Evolutionary conservation across 2,888 invertebrate species (phyloP), one percentile per base, ranked within the genome.

Genomic region (Drosophila ezoana): DNA sequence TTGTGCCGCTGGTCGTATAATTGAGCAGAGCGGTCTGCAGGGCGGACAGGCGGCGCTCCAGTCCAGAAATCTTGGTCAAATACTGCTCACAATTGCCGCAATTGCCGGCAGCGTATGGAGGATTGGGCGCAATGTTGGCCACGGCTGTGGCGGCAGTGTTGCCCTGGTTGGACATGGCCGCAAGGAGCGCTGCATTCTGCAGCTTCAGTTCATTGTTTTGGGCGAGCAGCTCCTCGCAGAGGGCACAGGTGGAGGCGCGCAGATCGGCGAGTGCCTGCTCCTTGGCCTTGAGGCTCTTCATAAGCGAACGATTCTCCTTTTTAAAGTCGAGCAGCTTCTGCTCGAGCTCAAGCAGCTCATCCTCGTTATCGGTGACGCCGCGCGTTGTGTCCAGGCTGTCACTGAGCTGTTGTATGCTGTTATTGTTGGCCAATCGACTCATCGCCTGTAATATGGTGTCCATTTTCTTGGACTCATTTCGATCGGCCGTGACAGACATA

Each of bases 281-380:
- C 9, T 76, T 71, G 4, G 47, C 41, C 9, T 43, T 52, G 0
- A 82, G 56, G 1, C 14, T 62, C 3, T 68, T 76, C 0, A 37
- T 82, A 1, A 90, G 58, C 0, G 49, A 33, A 1, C 89, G 86
- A 79, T 93, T 93, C 59, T 92, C 92, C 52, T 86, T 87, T 72
- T 91, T 91, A 6, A 91, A 64, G 48, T 92, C 89, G 18, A 93
- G 76, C 28, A 91, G 69, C 76, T 90, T 91, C 43, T 92, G 89
- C 83, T 91, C 92, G 20, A 92, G 79, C 35, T 84, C 86, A 2
- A 91, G 74, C 18, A 84, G 61, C 71, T 87, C 88, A 75, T 89
- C 86, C 65, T 87, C 87, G 4, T 70, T 67, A 23, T 75, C 85
- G 1, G 38, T 32, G n/a, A 3, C 4, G 9, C 35, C 9, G 1